Evolutionary conservation across 2,888 invertebrate species (phyloP).

Genomic region (Pterostichus madidus): DNA sequence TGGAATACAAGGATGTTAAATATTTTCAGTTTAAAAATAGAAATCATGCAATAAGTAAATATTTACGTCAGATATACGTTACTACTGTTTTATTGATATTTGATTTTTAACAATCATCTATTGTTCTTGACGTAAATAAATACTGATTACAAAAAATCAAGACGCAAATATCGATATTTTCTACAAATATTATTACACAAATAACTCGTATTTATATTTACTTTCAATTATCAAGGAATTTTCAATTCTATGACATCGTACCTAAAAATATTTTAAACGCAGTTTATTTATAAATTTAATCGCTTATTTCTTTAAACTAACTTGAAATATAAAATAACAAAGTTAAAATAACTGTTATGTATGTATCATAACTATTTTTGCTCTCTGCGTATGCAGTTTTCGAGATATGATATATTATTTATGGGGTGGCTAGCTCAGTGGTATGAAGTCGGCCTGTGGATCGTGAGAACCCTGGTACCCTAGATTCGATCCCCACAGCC

Average conservation of each 20-base stretch:
- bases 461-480: too few species aligned
- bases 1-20: background rate
- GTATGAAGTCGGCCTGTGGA: too few species aligned
- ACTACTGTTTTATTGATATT: background rate
- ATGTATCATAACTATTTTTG: too few species aligned
- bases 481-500: too few species aligned
- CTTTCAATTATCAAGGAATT: background rate
- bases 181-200: background rate
- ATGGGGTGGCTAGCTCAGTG: too few species aligned
- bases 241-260: background rate
- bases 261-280: background rate
- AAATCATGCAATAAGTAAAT: background rate
- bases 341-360: too few species aligned
- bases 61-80: background rate
- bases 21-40: too few species aligned
- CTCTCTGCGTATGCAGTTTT: too few species aligned
- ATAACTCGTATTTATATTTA: background rate
- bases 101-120: background rate
- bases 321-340: too few species aligned
- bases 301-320: too few species aligned
- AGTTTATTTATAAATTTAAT: too few species aligned
- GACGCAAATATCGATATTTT: background rate
- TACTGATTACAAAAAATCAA: conserved; percentile 9
- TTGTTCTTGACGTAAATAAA: background rate
- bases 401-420: too few species aligned